Conservation (phyloP, 1,140 invertebrate genomes). For the Drosophila sp. region DNA sequence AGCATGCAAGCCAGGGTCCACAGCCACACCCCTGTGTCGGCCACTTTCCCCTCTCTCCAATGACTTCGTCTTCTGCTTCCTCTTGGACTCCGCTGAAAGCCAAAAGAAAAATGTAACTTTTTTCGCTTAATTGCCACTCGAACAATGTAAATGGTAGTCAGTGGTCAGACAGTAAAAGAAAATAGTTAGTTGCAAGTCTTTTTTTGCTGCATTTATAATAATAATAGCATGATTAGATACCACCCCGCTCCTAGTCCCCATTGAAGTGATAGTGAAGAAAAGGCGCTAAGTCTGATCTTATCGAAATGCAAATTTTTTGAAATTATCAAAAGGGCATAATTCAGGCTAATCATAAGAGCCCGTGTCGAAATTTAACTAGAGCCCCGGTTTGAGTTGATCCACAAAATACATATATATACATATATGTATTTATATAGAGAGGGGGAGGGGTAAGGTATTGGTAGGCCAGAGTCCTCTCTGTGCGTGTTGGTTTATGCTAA, state of each 20-base stretch:
- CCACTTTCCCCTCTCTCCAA: not conserved
- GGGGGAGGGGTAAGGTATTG: not conserved
- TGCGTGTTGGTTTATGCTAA: constrained; percentile 77
- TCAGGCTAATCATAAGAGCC: constrained; percentile 77
- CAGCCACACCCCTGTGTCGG: not conserved
- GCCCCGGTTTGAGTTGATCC: constrained; percentile 3
- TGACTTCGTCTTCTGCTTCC: constrained; percentile 10
- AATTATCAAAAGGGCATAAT: constrained; percentile 54
- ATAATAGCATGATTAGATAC: constrained; percentile 7
- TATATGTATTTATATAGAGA: not conserved
- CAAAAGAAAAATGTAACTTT: constrained; percentile 66
- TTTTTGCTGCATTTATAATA: constrained; percentile 49
- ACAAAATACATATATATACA: constrained; percentile 1
- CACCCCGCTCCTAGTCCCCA: not conserved
- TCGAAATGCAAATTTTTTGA: constrained; percentile 64
- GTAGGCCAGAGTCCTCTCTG: constrained; percentile 14
- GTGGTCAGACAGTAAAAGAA: constrained; percentile 62
- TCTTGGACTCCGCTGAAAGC: constrained; percentile 57
- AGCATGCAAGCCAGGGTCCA: constrained; percentile 45
- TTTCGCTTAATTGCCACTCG: constrained; percentile 62
- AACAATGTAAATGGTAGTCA: constrained; percentile 12
- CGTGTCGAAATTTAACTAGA: constrained; percentile 73
- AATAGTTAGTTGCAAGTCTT: constrained; percentile 32
- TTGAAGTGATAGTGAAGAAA: constrained; percentile 37
- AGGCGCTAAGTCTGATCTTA: constrained; percentile 62